A percentile compares a stretch with the other conserved stretches of the same genome.
These are phyloP conservation scores for Coenobita brevimanus DNA, from an alignment of 1,140 invertebrate genomes.

Conservation along the genomic window DNA sequence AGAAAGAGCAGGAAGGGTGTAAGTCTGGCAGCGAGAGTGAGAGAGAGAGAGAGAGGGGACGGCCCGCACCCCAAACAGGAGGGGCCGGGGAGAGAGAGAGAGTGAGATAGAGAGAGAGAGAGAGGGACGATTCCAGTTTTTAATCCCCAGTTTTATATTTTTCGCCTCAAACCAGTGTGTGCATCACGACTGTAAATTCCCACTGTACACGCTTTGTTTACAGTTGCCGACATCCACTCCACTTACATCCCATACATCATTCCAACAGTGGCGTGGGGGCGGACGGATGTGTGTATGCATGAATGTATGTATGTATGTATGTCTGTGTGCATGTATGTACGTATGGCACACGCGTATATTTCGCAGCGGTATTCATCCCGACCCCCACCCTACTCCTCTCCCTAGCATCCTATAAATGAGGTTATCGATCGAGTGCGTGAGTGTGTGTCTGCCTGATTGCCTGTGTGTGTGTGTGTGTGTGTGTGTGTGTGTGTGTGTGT, in stretches of 20 bases:
- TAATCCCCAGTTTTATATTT: constrained; percentile 60
- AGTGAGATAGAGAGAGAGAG: constrained; percentile 52
- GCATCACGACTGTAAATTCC: constrained; percentile 51
- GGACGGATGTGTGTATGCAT: background rate
- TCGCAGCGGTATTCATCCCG: constrained; percentile 25
- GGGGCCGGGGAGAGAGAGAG: constrained; percentile 44
- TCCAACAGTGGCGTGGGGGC: too few relatives aligned
- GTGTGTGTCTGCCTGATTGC: constrained; percentile 36
- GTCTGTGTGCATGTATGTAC: too few relatives aligned
- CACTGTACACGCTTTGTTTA: constrained; percentile 19
- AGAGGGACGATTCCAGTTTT: constrained; percentile 56
- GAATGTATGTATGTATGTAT: too few relatives aligned
- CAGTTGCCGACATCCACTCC: constrained; percentile 9
- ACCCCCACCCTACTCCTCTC: too few relatives aligned
- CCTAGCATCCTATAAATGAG: constrained; percentile 25
- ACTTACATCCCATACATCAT: background rate
- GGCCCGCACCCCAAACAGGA: constrained; percentile 45
- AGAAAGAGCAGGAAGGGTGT: constrained; percentile 22
- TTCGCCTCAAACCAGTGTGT: constrained; percentile 53
- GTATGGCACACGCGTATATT: background rate
- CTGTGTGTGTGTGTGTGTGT: constrained; percentile 23
- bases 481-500: constrained; percentile 7
- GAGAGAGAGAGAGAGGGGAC: constrained; percentile 4
- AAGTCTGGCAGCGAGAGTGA: constrained; percentile 56
- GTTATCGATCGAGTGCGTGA: constrained; percentile 50